Evolutionary conservation across 2,113 vertebrate species (phyloP).

Genomic region (Anseranas semipalmata): DNA sequence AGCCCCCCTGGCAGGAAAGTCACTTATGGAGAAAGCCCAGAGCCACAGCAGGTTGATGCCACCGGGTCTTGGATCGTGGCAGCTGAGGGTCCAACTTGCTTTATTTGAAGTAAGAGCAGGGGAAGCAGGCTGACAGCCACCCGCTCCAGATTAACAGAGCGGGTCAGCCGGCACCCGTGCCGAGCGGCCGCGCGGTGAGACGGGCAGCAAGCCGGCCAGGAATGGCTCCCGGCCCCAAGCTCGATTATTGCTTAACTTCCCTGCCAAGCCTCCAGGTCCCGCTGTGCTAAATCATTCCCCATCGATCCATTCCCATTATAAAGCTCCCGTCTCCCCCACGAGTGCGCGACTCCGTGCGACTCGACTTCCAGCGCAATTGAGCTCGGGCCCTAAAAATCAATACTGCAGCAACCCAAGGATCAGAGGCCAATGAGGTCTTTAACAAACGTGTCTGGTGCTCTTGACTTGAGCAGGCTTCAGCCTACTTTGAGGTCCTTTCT

Average conservation of each 20-base stretch:
- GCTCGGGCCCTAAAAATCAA: slow-evolving; percentile 82
- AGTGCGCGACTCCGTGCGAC: slow-evolving; percentile 70
- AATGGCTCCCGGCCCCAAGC: slow-evolving; percentile 44
- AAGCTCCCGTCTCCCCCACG: slow-evolving; percentile 78
- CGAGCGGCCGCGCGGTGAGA: neutral
- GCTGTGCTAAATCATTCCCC: slow-evolving; percentile 77
- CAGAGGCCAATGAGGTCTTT: slow-evolving; percentile 90
- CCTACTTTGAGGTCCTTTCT: slow-evolving; percentile 72
- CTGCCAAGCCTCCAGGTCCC: slow-evolving; percentile 77
- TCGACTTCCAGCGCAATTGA: slow-evolving; percentile 86
- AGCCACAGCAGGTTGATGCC: neutral
- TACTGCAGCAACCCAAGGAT: slow-evolving; percentile 84
- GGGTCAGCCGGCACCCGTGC: neutral
- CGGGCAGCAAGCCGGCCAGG: slow-evolving; percentile 42
- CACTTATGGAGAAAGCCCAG: fast-evolving
- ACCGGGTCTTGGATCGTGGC: neutral
- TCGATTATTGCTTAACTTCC: slow-evolving; percentile 77
- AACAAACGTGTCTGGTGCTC: slow-evolving; percentile 88
- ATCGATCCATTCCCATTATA: slow-evolving; percentile 85
- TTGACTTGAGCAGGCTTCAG: slow-evolving; percentile 77
- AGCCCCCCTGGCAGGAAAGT: neutral
- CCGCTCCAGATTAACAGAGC: fast-evolving
- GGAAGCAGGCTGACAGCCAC: neutral
- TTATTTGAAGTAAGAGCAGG: neutral
- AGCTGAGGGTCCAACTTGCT: neutral